Conservation (phyloP, 1,140 invertebrate species). For the Tetramorium parvispinum region DNA sequence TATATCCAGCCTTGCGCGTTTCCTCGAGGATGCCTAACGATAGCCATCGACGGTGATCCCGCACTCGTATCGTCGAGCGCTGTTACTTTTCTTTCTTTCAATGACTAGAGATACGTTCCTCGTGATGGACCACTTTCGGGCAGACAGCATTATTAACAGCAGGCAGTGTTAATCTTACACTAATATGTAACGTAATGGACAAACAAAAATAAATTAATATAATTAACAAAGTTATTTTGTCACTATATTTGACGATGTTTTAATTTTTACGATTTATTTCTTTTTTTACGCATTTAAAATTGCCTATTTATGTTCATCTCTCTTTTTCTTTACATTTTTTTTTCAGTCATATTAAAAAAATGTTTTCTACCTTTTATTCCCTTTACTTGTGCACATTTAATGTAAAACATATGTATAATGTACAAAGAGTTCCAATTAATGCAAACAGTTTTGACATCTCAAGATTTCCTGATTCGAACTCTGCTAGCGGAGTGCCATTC, state of each 20-base stretch:
- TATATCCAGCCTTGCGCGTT: conserved; percentile 51
- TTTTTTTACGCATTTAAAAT: no score
- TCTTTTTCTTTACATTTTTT: neutral
- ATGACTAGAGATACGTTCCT: neutral
- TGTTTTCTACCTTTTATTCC: neutral
- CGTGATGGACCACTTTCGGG: neutral
- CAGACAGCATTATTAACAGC: neutral
- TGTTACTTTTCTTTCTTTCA: conserved; percentile 1
- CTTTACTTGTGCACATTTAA: neutral
- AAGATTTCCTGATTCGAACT: neutral
- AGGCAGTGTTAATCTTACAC: neutral
- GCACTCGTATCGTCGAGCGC: conserved; percentile 36
- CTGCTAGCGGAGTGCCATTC: neutral
- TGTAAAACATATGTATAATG: neutral
- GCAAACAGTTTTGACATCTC: neutral
- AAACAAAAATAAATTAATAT: neutral
- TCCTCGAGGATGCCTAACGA: conserved; percentile 58
- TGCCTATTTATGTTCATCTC: no score
- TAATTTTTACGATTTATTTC: no score
- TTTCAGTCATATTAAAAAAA: neutral
- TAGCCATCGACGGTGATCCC: conserved; percentile 65
- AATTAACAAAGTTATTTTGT: neutral
- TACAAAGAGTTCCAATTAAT: neutral
- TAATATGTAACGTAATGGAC: neutral
- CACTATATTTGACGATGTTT: no score